Conservation (phyloP, 2,797 vertebrate genomes). For the Cuniculus paca region DNA sequence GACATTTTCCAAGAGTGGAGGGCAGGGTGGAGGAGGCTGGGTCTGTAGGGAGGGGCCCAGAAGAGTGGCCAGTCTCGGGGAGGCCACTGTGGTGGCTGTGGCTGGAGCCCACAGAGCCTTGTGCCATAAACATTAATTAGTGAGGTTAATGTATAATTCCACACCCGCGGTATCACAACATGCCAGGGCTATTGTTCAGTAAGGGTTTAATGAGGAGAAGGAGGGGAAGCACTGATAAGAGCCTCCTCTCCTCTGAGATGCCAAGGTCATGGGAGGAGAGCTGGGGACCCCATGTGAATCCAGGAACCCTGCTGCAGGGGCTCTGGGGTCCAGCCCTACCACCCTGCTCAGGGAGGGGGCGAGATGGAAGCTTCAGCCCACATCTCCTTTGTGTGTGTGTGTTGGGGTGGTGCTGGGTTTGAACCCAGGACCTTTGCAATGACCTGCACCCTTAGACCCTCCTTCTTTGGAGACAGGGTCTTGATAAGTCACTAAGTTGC, state of each 20-base stretch:
- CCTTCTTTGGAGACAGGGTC: no score
- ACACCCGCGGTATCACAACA: background rate
- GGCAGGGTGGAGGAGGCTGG: background rate
- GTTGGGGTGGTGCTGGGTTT: background rate
- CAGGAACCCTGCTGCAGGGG: background rate
- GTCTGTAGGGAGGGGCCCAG: background rate
- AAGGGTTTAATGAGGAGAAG: constrained; percentile 61
- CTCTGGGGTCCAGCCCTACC: background rate
- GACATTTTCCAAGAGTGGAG: background rate
- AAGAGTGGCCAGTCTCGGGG: no score
- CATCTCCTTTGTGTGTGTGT: background rate
- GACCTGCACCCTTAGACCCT: background rate
- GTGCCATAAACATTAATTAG: constrained; percentile 59
- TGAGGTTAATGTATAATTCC: constrained; percentile 78
- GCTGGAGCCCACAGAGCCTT: background rate
- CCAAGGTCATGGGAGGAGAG: constrained; percentile 60
- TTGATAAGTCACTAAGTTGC: background rate
- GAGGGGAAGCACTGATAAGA: constrained; percentile 40
- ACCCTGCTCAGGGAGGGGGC: no score
- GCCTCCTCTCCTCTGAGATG: background rate
- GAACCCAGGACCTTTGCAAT: background rate
- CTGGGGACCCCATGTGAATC: background rate
- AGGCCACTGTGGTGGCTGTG: background rate
- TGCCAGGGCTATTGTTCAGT: constrained; percentile 52
- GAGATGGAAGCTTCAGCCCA: background rate